Conservation (phyloP, 92 coral and sea anemone species). For the Diadumene lineata region DNA sequence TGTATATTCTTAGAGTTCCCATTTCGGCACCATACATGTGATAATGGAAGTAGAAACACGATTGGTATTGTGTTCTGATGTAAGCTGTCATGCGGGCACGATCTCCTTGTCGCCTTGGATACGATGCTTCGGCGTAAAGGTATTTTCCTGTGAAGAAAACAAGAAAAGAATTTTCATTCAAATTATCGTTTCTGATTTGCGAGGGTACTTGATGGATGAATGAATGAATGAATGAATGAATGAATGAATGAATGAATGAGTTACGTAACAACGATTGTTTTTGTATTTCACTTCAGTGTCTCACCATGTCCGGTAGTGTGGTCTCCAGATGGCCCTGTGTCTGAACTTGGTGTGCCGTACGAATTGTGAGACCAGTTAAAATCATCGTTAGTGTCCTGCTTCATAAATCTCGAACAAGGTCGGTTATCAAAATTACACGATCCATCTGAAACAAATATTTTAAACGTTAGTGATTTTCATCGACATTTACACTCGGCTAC, state of each 20-base stretch:
- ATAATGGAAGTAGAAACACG: conserved; percentile 26
- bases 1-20: conserved; percentile 17
- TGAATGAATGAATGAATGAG: no score
- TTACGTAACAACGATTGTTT: background rate
- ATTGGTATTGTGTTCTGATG: background rate
- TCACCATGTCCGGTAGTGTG: conserved; percentile 31
- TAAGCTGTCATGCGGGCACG: conserved; percentile 17
- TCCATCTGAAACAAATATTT: conserved; percentile 2
- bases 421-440: conserved; percentile 19
- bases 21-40: conserved; percentile 30
- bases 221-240: no score
- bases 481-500: no score
- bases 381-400: conserved; percentile 18
- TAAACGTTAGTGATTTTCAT: background rate
- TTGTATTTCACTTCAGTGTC: no score
- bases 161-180: background rate
- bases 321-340: conserved; percentile 47
- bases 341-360: conserved; percentile 30
- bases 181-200: background rate
- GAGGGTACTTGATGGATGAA: background rate
- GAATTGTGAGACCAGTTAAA: conserved; percentile 14
- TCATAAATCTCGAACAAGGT: background rate
- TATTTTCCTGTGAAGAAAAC: conserved; percentile 14
- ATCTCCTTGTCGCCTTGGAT: background rate
- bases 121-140: conserved; percentile 19